Evolutionary conservation across 92 coral and sea anemone species (phyloP), one percentile per base, ranked within the genome.

Genomic region (Palythoa grandiflora): DNA sequence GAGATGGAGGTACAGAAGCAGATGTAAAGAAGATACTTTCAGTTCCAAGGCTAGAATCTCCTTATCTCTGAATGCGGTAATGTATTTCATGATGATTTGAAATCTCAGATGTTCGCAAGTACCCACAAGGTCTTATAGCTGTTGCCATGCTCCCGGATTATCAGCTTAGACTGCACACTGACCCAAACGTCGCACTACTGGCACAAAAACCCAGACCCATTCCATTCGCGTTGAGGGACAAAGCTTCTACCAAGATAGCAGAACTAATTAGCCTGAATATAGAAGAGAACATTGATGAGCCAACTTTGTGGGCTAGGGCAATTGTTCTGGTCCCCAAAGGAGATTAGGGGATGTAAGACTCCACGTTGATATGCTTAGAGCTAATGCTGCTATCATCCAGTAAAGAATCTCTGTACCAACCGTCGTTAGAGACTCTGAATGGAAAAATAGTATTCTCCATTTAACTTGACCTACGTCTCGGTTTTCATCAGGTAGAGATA

Each of bases 101-200:
- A 39, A 75, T 11, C 3, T 75, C 53, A 9, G 72, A 38, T 86
- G 48, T 54, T 12, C 51, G 39, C 83, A 17, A 74, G 72, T 73
- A 13, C 74, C 89, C 89, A 6, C 73, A 61, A 17, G 83, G 20
- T 75, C 60, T 86, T 71, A 55, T 7, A 52, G 89, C 75, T 9
- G 68, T 86, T 86, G 89, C 84, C 83, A 86, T 60, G 14, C 89
- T 86, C 36, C 21, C 20, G 2, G 81, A 77, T 7, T 77, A 77
- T n/a, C 66, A 77, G 60, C 38, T 77, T 51, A 51, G 60, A n/a
- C 21, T 77, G 6, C 81, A 77, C 81, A 51, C 6, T 52, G n/a
- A 77, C n/a, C 47, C 81, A 9, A 47, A 77, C 61, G 9, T 77
- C 50, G n/a, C 66, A n/a, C 81, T 47, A 77, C 36, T 77, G 9